Percentiles rank a stretch among this genome's conserved stretches.
Evolutionary conservation across 2,888 invertebrate species (phyloP).

Genomic region (Euzophera pinguis): DNA sequence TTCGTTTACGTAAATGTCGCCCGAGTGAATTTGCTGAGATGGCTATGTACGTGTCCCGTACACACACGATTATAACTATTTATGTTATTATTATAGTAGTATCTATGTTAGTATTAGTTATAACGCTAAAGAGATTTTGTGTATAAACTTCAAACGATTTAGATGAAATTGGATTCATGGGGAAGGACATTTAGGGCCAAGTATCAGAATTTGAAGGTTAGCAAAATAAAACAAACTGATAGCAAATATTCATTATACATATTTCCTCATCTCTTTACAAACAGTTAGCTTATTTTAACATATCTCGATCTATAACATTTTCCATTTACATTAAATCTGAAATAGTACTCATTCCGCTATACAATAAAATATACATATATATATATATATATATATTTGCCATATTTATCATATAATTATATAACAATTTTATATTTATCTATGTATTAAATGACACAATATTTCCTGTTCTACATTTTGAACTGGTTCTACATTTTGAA

Average conservation of each 20-base stretch:
- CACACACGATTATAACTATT: too few relatives aligned
- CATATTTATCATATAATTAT: conserved; percentile 72
- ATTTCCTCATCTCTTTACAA: conserved; percentile 78
- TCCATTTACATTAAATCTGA: conserved; percentile 74
- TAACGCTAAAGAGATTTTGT: too few relatives aligned
- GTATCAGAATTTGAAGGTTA: conserved; percentile 14
- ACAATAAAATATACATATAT: conserved; percentile 77
- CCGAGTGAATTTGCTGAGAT: too few relatives aligned
- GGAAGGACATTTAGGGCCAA: too few relatives aligned
- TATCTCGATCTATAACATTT: conserved; percentile 74
- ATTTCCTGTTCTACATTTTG: conserved; percentile 58
- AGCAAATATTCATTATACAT: conserved; percentile 79
- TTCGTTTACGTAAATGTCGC: too few relatives aligned
- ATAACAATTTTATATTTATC: conserved; percentile 66
- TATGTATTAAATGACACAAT: conserved; percentile 74
- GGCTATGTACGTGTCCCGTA: too few relatives aligned
- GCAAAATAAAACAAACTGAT: conserved; percentile 57
- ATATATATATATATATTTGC: conserved; percentile 72
- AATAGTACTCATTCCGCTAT: conserved; percentile 75
- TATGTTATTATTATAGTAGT: too few relatives aligned
- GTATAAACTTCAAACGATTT: too few relatives aligned
- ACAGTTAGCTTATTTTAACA: conserved; percentile 78
- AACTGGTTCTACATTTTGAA: conserved; percentile 43
- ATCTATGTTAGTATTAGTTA: too few relatives aligned
- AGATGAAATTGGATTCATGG: too few relatives aligned